A percentile compares a stretch with the other conserved stretches of the same genome.
phyloP scores from a whole-genome alignment of 2,888 invertebrate species.

The Drosophila quasianomalipes region DNA sequence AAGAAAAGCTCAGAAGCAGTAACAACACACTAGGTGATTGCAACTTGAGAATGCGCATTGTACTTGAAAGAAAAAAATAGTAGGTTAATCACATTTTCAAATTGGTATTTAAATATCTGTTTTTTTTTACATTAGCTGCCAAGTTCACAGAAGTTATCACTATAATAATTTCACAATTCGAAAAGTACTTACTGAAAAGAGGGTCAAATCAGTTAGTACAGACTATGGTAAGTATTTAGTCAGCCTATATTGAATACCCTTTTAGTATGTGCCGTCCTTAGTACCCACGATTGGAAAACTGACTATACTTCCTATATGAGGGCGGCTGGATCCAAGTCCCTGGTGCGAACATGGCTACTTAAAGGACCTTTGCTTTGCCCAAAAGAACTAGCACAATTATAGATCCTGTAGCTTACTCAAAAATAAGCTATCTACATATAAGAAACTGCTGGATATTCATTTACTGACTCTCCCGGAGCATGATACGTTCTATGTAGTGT shows the following conservation, averaged over 20 bases:
- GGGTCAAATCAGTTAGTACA: no score
- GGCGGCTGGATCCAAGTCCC: no score
- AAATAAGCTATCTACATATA: neutral
- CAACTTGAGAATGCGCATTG: conserved; percentile 8
- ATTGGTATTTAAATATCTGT: neutral
- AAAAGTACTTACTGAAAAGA: no score
- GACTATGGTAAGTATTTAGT: no score
- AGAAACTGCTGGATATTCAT: neutral
- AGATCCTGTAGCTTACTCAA: neutral
- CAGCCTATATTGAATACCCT: no score
- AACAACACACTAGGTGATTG: neutral
- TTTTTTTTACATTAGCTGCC: neutral
- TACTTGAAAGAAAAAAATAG: conserved; percentile 5
- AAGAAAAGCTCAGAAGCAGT: neutral
- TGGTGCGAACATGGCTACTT: no score
- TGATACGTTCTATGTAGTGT: neutral
- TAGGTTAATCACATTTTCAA: neutral
- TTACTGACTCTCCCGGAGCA: neutral
- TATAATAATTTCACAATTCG: neutral
- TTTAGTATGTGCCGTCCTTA: no score
- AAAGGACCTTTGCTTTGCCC: no score
- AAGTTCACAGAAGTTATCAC: neutral
- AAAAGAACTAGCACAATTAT: no score
- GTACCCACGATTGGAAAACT: no score
- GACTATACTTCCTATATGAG: no score